phyloP scores from a whole-genome alignment of 2,797 vertebrate genomes.

The Chelmon rostratus region DNA sequence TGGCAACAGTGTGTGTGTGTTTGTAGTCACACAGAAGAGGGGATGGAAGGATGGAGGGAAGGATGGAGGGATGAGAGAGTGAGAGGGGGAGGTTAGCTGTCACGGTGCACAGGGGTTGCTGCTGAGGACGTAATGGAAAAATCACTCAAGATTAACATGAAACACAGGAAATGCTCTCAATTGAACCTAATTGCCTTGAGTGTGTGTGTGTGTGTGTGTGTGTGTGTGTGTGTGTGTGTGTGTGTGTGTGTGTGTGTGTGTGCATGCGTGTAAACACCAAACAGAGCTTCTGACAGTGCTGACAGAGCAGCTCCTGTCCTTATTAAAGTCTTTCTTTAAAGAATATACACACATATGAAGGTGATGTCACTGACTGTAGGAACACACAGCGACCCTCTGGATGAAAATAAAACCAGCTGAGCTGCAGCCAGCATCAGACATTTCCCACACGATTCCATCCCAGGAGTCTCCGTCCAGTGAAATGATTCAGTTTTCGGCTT shows the following conservation, averaged over 20 bases:
- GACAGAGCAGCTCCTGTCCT: conserved; percentile 51
- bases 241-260: conserved; percentile 59
- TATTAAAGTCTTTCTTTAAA: conserved; percentile 30
- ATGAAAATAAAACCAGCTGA: background rate
- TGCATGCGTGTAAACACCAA: conserved; percentile 34
- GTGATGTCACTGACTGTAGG: background rate
- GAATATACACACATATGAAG: background rate
- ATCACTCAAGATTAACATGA: conserved; percentile 88
- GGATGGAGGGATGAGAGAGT: background rate
- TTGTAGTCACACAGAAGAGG: conserved; percentile 13
- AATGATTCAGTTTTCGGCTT: too few relatives aligned
- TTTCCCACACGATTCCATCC: background rate
- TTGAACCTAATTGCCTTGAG: conserved; percentile 86
- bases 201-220: conserved; percentile 51
- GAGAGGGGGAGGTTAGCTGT: conserved; percentile 59
- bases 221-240: conserved; percentile 33
- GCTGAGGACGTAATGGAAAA: conserved; percentile 92
- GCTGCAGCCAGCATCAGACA: background rate
- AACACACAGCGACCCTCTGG: background rate
- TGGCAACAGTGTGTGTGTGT: conserved; percentile 17
- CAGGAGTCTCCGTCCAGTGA: background rate
- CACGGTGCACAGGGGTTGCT: conserved; percentile 77
- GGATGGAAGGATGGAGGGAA: background rate
- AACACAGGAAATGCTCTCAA: conserved; percentile 94
- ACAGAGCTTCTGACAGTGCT: background rate